Conservation (phyloP, 2,797 vertebrate genomes). For the Dryobates pubescens region DNA sequence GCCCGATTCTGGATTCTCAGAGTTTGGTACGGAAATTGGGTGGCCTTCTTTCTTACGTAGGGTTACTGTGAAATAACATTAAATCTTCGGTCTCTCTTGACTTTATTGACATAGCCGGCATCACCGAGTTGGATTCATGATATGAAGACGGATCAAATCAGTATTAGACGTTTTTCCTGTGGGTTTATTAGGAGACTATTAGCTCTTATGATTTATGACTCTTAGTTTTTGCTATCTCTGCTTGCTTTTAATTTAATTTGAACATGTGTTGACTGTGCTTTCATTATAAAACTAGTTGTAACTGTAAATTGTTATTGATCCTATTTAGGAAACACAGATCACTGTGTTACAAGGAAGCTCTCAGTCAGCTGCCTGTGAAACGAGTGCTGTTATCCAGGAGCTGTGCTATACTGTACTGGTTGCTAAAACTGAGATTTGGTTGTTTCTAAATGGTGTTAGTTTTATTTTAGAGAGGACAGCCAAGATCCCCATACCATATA, state of each 20-base stretch:
- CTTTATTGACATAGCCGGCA: not conserved
- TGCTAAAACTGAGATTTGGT: not conserved
- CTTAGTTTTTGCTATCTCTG: not conserved
- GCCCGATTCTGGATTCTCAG: not conserved
- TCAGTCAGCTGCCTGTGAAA: not conserved
- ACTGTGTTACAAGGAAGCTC: not conserved
- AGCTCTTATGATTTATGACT: not conserved
- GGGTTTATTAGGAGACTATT: not conserved
- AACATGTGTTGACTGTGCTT: not conserved
- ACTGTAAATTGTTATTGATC: not conserved
- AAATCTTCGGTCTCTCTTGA: not conserved
- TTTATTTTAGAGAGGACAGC: not conserved
- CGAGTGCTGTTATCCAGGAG: fast-evolving
- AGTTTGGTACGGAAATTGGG: not conserved
- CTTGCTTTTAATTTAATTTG: not conserved
- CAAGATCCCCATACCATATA: not conserved
- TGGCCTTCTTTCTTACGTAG: not conserved
- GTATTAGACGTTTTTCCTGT: not conserved
- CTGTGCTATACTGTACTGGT: fast-evolving
- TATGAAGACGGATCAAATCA: not conserved
- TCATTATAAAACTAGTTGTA: not conserved
- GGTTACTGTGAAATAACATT: not conserved
- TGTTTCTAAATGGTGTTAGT: fast-evolving
- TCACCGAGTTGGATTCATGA: not conserved
- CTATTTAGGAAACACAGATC: not conserved